Evolutionary conservation across 1,140 invertebrate species (phyloP).

Genomic region (Euglossa dilemma): DNA sequence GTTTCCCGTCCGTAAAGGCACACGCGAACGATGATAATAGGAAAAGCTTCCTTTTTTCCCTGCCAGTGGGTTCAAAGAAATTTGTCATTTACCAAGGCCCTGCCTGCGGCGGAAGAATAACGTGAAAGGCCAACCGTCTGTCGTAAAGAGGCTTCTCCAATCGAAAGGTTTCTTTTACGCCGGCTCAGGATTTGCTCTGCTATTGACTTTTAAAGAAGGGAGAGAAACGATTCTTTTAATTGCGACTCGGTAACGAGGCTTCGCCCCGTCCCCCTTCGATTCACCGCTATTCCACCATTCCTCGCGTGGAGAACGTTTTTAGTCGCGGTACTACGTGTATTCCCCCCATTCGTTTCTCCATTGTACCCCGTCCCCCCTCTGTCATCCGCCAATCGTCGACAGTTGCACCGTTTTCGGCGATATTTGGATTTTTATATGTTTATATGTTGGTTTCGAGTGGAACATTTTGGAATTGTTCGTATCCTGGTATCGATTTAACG

Average conservation of each 20-base stretch:
- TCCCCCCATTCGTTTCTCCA: background rate
- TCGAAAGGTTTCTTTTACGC: conserved; percentile 42
- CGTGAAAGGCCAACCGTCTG: conserved; percentile 28
- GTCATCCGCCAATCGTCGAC: background rate
- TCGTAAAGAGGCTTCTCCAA: conserved; percentile 38
- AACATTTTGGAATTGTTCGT: no score
- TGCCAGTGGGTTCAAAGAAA: conserved; percentile 22
- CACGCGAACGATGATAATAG: background rate
- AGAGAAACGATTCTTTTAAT: conserved; percentile 48
- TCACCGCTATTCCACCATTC: background rate
- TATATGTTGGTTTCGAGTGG: no score
- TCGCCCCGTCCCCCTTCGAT: conserved; percentile 12
- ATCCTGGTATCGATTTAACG: no score
- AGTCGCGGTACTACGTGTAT: background rate
- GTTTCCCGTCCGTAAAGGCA: background rate
- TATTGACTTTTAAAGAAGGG: conserved; percentile 51
- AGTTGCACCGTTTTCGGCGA: background rate
- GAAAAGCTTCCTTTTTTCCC: background rate
- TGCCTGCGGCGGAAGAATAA: conserved; percentile 25
- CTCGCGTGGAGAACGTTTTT: background rate
- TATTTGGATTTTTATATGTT: no score
- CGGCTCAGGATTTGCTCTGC: conserved; percentile 37
- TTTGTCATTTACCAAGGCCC: conserved; percentile 42
- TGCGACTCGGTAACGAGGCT: conserved; percentile 39
- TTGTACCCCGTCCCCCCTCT: background rate